Evolutionary conservation across 2,888 invertebrate genomes (phyloP).

Genomic region (Bunonema sp.): DNA sequence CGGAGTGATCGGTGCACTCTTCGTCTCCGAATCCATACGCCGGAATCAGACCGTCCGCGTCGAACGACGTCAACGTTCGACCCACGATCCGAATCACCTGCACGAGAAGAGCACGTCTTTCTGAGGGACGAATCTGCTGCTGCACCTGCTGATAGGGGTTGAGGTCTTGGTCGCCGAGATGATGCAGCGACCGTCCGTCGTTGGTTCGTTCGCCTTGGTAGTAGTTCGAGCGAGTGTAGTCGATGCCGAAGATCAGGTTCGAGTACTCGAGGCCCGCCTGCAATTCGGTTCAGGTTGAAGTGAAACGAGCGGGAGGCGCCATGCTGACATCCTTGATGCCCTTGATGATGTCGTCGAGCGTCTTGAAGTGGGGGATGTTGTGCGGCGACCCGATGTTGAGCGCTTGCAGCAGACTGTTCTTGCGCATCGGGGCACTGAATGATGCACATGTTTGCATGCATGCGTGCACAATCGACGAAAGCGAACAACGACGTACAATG

Average conservation of each 20-base stretch:
- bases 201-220: constrained; percentile 51
- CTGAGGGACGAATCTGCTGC: neutral
- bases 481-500: constrained; percentile 21
- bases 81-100: constrained; percentile 49
- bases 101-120: constrained; percentile 1
- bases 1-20: constrained; percentile 37
- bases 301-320: neutral
- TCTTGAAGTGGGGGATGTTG: constrained; percentile 43
- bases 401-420: constrained; percentile 38
- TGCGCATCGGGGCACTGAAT: constrained; percentile 38
- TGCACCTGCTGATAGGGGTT: constrained; percentile 49
- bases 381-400: constrained; percentile 40
- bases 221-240: constrained; percentile 51
- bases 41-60: constrained; percentile 49
- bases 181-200: constrained; percentile 46
- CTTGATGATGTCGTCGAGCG: constrained; percentile 36
- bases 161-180: constrained; percentile 35
- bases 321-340: constrained; percentile 36
- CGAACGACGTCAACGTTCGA: constrained; percentile 48
- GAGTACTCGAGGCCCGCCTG: constrained; percentile 44
- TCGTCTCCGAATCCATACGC: constrained; percentile 51
- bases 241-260: constrained; percentile 46
- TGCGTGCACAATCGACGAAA: neutral
- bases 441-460: no score
- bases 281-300: constrained; percentile 5